Conservation (phyloP, 2,113 vertebrate species). For the Apeltes quadracus region DNA sequence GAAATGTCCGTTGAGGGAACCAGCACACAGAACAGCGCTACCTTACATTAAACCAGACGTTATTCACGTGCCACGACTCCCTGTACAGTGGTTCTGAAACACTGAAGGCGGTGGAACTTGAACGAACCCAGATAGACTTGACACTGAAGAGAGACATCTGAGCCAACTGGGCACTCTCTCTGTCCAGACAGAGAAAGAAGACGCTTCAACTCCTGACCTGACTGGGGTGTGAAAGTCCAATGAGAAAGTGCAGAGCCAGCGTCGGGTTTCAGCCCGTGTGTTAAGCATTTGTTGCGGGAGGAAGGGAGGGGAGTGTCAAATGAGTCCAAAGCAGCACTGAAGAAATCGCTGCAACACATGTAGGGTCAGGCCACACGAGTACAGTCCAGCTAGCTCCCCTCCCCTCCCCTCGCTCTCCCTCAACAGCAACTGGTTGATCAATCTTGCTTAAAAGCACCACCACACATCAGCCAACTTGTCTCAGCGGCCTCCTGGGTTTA, state of each 20-base stretch:
- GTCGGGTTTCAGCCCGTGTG: slow-evolving; percentile 51
- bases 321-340: slow-evolving; percentile 44
- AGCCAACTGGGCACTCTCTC: slow-evolving; percentile 36
- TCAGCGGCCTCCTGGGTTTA: slow-evolving; percentile 33
- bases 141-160: slow-evolving; percentile 25
- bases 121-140: slow-evolving; percentile 28
- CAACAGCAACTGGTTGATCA: slow-evolving; percentile 57
- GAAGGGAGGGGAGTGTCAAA: slow-evolving; percentile 40
- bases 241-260: slow-evolving; percentile 61
- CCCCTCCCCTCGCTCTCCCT: slow-evolving; percentile 4
- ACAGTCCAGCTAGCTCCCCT: slow-evolving; percentile 41
- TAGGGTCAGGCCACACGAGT: slow-evolving; percentile 48
- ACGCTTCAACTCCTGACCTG: slow-evolving; percentile 62
- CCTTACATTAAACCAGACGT: not conserved
- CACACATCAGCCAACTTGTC: slow-evolving; percentile 28
- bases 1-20: not conserved
- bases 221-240: slow-evolving; percentile 58
- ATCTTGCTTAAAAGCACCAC: slow-evolving; percentile 45
- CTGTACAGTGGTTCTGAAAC: not conserved
- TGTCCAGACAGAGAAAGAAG: slow-evolving; percentile 33
- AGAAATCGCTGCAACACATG: slow-evolving; percentile 59
- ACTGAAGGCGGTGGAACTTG: slow-evolving; percentile 13
- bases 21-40: not conserved
- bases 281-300: slow-evolving; percentile 37
- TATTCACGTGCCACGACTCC: not conserved